A percentile compares a stretch with the other conserved stretches of the same genome.
Conservation (phyloP, 2,113 vertebrate genomes). For the Seriola aureovittata region DNA sequence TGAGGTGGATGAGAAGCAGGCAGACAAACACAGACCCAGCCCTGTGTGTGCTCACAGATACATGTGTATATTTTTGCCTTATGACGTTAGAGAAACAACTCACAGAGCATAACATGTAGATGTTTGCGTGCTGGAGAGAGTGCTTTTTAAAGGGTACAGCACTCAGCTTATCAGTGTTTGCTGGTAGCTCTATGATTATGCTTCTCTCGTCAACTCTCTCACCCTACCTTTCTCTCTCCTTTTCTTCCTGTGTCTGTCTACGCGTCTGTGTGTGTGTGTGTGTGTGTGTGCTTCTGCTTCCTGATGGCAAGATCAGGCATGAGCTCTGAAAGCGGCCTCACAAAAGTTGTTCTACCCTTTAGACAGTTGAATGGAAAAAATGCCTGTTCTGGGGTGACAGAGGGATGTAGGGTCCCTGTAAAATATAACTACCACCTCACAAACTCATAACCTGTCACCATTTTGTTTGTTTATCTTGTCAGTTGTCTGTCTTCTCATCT, state of each 20-base stretch:
- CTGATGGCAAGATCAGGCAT: slow-evolving; percentile 75
- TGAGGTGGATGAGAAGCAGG: slow-evolving; percentile 27
- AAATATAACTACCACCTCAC: slow-evolving; percentile 25
- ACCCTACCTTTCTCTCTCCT: slow-evolving; percentile 20
- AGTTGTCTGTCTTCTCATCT: slow-evolving; percentile 3
- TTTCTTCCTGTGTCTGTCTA: slow-evolving; percentile 7
- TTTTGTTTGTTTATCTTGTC: slow-evolving; percentile 15
- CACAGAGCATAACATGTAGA: neutral
- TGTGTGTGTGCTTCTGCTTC: slow-evolving; percentile 33
- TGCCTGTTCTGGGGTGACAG: slow-evolving; percentile 30
- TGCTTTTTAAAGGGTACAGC: slow-evolving; percentile 35
- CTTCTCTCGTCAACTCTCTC: slow-evolving; percentile 25
- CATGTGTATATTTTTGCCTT: slow-evolving; percentile 30
- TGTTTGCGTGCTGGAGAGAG: slow-evolving; percentile 22
- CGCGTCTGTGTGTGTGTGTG: neutral
- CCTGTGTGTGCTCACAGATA: slow-evolving; percentile 15
- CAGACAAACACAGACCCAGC: slow-evolving; percentile 18
- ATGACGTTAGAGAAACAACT: slow-evolving; percentile 21
- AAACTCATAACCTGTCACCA: neutral
- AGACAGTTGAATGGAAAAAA: slow-evolving; percentile 45
- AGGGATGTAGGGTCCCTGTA: slow-evolving; percentile 1
- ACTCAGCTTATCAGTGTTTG: slow-evolving; percentile 56
- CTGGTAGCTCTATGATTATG: slow-evolving; percentile 41
- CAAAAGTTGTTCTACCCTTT: slow-evolving; percentile 28
- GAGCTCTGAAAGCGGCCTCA: slow-evolving; percentile 58